Conservation (phyloP, 2,888 invertebrate genomes). For the Eupithecia centaureata region DNA sequence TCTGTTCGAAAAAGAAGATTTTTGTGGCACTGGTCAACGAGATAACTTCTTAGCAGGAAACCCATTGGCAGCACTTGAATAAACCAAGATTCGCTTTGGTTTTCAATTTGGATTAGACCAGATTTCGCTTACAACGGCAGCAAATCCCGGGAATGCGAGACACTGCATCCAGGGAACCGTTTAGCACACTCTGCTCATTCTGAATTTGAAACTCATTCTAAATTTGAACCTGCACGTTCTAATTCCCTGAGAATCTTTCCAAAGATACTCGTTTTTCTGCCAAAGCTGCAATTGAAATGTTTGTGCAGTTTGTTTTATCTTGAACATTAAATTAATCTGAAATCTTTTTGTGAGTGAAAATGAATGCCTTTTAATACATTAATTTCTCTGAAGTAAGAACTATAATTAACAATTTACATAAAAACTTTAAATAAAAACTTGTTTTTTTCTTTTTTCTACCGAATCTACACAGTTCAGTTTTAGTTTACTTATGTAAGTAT, state of each 20-base stretch:
- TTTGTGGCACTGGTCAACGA: constrained; percentile 3
- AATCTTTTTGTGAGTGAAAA: no score
- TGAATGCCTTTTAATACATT: no score
- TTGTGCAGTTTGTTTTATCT: neutral
- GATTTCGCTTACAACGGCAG: constrained; percentile 7
- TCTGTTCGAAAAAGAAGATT: neutral
- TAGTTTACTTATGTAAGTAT: no score
- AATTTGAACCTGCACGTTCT: constrained; percentile 5
- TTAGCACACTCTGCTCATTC: constrained; percentile 11
- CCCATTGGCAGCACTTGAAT: neutral
- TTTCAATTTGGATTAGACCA: constrained; percentile 16
- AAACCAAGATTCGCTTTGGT: constrained; percentile 11
- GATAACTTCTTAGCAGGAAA: neutral
- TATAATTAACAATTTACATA: no score
- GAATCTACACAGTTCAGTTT: no score
- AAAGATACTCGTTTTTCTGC: neutral
- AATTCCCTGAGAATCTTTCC: neutral
- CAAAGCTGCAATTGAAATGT: neutral
- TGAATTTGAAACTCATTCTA: constrained; percentile 5
- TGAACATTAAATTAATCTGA: no score
- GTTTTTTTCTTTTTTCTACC: no score
- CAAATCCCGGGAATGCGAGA: constrained; percentile 7
- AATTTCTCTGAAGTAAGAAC: no score
- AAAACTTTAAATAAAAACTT: no score
- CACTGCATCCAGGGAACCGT: constrained; percentile 7